These are phyloP conservation scores for Xestia c-nigrum DNA, from an alignment of 2,888 invertebrate species.

Conservation along the genomic window DNA sequence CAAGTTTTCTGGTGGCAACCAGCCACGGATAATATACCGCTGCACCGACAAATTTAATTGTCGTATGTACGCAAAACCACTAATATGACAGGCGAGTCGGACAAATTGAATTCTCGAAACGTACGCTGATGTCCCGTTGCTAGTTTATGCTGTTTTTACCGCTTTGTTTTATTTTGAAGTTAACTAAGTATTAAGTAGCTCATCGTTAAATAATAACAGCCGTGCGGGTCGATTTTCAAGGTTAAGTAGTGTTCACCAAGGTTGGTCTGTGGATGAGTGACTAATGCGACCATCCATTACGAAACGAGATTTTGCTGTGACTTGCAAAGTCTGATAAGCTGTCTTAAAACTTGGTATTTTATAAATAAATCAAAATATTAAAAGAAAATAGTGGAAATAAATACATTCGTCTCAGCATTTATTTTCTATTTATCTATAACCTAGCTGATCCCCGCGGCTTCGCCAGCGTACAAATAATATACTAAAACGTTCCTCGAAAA, in stretches of 20 bases:
- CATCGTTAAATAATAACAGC: background rate
- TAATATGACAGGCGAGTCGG: constrained; percentile 63
- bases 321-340: no score
- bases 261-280: background rate
- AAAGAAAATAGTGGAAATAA: no score
- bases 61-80: constrained; percentile 55
- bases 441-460: no score
- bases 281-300: no score
- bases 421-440: no score
- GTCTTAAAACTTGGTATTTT: no score
- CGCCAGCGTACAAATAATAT: no score
- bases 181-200: background rate
- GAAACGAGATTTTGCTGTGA: no score
- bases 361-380: no score
- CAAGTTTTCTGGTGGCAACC: constrained; percentile 34
- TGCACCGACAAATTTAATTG: constrained; percentile 61
- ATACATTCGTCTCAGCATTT: no score
- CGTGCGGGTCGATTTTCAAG: background rate
- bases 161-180: constrained; percentile 30
- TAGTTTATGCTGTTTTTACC: constrained; percentile 45
- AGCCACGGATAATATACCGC: constrained; percentile 40
- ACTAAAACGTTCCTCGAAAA: no score
- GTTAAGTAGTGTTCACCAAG: background rate
- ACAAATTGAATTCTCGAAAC: constrained; percentile 64
- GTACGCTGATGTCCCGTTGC: constrained; percentile 56